Conservation (phyloP, 2,113 vertebrate species). For the Trematocara macrostoma region DNA sequence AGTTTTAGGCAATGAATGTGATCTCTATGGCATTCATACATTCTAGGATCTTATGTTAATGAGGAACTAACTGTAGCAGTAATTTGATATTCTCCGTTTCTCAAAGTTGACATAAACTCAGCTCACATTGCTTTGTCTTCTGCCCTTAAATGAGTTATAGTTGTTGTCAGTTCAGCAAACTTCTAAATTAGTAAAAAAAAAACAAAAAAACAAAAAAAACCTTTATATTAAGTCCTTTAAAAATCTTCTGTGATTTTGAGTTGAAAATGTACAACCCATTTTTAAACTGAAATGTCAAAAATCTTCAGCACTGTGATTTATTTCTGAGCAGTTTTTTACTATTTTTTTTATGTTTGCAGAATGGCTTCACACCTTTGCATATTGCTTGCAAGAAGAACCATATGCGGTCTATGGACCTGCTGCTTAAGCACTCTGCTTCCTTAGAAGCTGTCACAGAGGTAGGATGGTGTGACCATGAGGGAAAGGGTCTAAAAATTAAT, state of each 20-base stretch:
- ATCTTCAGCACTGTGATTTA: background rate
- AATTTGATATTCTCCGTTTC: background rate
- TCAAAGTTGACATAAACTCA: background rate
- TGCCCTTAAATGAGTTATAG: background rate
- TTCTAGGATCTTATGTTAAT: background rate
- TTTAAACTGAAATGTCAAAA: background rate
- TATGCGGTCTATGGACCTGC: constrained; percentile 91
- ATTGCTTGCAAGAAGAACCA: constrained; percentile 99
- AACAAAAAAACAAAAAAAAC: too few species aligned
- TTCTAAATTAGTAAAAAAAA: background rate
- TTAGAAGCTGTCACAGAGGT: constrained; percentile 96
- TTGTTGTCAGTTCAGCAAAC: background rate
- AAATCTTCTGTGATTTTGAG: background rate
- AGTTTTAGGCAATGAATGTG: background rate
- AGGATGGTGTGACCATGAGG: background rate
- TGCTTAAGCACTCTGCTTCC: constrained; percentile 91
- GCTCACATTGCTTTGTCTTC: background rate
- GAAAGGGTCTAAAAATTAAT: background rate
- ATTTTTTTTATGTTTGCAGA: constrained; percentile 68
- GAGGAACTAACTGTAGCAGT: background rate
- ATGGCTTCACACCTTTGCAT: constrained; percentile 95
- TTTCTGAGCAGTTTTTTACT: background rate
- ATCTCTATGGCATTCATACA: background rate
- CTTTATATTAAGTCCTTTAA: background rate
- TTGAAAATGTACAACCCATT: background rate